Evolutionary conservation across 2,888 invertebrate genomes (phyloP).

Genomic region (Axea sp.): DNA sequence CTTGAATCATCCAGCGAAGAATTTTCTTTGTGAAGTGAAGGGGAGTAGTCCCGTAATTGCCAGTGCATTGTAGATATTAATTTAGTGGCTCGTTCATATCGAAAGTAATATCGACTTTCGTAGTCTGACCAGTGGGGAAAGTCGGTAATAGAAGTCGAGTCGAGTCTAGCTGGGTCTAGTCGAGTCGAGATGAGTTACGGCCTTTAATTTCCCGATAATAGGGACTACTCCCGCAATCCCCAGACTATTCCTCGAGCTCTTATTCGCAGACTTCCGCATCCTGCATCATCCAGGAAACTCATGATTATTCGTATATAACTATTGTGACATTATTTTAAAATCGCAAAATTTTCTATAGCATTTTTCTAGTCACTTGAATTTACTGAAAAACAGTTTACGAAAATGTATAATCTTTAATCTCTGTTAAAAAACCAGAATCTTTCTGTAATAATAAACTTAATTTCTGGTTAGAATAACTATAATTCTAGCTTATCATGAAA

Average conservation of each 20-base stretch:
- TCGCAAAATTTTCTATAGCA: no score
- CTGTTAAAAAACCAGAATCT: no score
- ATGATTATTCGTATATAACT: no score
- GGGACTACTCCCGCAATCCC: constrained; percentile 68
- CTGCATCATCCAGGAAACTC: no score
- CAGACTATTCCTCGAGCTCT: constrained; percentile 66
- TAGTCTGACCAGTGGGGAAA: constrained; percentile 68
- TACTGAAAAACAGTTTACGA: no score
- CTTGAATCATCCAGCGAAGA: constrained; percentile 63
- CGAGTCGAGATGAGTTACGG: constrained; percentile 74
- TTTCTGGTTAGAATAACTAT: no score
- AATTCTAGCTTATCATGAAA: no score
- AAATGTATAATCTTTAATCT: no score
- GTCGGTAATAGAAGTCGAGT: constrained; percentile 76
- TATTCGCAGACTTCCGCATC: no score
- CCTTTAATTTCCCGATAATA: constrained; percentile 77
- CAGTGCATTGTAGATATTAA: constrained; percentile 77
- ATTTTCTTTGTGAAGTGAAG: constrained; percentile 58
- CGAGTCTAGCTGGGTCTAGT: constrained; percentile 71
- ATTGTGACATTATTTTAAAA: no score
- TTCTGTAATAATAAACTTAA: no score
- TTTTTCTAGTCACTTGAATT: no score
- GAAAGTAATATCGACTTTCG: constrained; percentile 76
- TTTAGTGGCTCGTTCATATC: constrained; percentile 77
- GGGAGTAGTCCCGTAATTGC: constrained; percentile 71